These are phyloP conservation scores for Rambutsinella grinnellia DNA, from an alignment of 2,888 invertebrate genomes.

Conservation along the genomic window DNA sequence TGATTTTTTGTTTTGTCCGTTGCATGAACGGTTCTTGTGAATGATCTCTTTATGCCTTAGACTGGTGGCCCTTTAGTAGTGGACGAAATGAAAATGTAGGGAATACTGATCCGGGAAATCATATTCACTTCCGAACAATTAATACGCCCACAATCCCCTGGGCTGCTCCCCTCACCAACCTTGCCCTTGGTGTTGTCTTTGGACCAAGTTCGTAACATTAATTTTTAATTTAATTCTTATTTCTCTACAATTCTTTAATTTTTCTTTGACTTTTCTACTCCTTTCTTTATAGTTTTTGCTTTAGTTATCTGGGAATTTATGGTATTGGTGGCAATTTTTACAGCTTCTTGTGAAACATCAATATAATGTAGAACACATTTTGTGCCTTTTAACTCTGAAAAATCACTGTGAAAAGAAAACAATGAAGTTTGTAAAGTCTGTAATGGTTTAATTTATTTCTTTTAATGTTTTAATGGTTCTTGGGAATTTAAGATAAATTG, in stretches of 20 bases:
- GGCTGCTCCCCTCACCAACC: conserved; percentile 66
- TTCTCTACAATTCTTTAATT: conserved; percentile 25
- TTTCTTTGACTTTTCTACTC: conserved; percentile 23
- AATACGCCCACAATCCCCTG: conserved; percentile 63
- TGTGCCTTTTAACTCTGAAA: too few relatives aligned
- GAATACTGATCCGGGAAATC: conserved; percentile 61
- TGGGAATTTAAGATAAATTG: too few relatives aligned
- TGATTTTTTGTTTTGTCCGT: conserved; percentile 51
- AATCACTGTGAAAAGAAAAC: too few relatives aligned
- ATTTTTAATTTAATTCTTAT: conserved; percentile 53
- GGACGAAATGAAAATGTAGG: conserved; percentile 66
- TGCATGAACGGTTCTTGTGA: conserved; percentile 64
- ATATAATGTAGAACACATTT: too few relatives aligned
- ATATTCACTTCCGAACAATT: conserved; percentile 59
- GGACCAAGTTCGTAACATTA: conserved; percentile 67
- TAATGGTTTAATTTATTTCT: too few relatives aligned
- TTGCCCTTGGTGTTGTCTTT: conserved; percentile 66
- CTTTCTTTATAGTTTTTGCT: not conserved
- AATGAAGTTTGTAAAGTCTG: too few relatives aligned
- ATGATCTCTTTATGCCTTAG: conserved; percentile 61
- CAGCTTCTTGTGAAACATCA: too few relatives aligned
- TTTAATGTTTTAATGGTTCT: too few relatives aligned
- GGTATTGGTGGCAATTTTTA: too few relatives aligned
- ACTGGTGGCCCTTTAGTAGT: conserved; percentile 67
- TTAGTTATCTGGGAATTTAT: too few relatives aligned